These are phyloP conservation scores for Ambastaia sidthimunki DNA, from an alignment of 2,797 vertebrate genomes.

Conservation along the genomic window DNA sequence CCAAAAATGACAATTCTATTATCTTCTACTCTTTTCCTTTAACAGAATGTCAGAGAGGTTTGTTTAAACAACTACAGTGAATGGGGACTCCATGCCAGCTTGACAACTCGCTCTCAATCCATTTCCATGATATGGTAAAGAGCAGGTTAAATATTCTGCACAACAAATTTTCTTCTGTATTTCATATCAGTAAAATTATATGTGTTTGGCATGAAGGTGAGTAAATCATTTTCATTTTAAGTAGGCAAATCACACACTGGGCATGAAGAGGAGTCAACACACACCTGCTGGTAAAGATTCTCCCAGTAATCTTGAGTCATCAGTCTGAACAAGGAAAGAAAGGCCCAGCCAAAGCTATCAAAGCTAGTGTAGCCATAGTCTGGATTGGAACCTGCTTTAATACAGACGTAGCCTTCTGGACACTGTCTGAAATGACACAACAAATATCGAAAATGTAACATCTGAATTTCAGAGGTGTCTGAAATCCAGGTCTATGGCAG, in stretches of 20 bases:
- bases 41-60: not conserved
- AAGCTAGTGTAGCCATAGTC: constrained; percentile 96
- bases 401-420: constrained; percentile 87
- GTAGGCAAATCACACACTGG: too few relatives aligned
- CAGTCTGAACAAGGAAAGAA: constrained; percentile 94
- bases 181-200: too few relatives aligned
- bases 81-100: too few relatives aligned
- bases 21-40: not conserved
- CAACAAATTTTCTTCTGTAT: too few relatives aligned
- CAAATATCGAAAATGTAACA: not conserved
- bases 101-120: too few relatives aligned
- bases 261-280: not conserved
- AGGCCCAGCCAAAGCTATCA: constrained; percentile 96
- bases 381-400: constrained; percentile 85
- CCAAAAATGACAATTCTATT: too few relatives aligned
- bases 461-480: not conserved
- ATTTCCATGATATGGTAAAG: too few relatives aligned
- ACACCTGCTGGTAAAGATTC: constrained; percentile 94
- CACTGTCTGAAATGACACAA: constrained; percentile 83
- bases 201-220: too few relatives aligned
- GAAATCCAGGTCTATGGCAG: not conserved
- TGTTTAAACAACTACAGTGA: not conserved
- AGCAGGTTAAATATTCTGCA: too few relatives aligned
- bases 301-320: constrained; percentile 99
- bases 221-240: not conserved